These are phyloP conservation scores for Emydura subglobosa DNA, from an alignment of 2,113 vertebrate species.

Conservation along the genomic window DNA sequence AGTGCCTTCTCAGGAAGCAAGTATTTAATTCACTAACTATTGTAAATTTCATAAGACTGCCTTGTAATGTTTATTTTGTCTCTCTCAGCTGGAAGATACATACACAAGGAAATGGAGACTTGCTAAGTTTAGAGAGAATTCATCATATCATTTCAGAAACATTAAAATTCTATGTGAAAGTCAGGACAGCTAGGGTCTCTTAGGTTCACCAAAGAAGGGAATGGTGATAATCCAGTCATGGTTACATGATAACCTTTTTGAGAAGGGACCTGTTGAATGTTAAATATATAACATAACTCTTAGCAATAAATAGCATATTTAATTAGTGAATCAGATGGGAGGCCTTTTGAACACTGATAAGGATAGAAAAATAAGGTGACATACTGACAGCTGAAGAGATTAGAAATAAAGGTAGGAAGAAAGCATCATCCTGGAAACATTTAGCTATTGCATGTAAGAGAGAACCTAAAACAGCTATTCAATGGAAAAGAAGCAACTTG, in stretches of 20 bases:
- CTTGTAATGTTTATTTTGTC: neutral
- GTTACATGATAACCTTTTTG: neutral
- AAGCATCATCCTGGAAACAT: neutral
- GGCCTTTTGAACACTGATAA: neutral
- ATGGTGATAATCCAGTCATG: neutral
- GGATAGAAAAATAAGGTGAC: neutral
- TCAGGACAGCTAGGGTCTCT: neutral
- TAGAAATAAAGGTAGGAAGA: neutral
- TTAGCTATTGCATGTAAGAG: neutral
- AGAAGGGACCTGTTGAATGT: neutral
- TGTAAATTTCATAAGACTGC: neutral
- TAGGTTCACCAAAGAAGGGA: neutral
- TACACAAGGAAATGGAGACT: neutral
- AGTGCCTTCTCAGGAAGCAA: slow-evolving; percentile 90
- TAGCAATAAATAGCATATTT: neutral
- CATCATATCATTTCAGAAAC: neutral
- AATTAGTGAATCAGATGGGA: neutral
- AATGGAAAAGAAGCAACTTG: neutral
- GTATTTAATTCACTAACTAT: slow-evolving; percentile 67
- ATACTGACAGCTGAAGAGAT: neutral
- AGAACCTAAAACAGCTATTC: neutral
- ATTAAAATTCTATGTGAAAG: neutral
- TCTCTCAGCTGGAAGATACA: neutral
- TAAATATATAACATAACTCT: neutral
- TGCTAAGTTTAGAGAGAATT: neutral